A percentile compares a stretch with the other conserved stretches of the same genome.
phyloP scores from a whole-genome alignment of 2,113 vertebrate species.

The Uropsilus gracilis region DNA sequence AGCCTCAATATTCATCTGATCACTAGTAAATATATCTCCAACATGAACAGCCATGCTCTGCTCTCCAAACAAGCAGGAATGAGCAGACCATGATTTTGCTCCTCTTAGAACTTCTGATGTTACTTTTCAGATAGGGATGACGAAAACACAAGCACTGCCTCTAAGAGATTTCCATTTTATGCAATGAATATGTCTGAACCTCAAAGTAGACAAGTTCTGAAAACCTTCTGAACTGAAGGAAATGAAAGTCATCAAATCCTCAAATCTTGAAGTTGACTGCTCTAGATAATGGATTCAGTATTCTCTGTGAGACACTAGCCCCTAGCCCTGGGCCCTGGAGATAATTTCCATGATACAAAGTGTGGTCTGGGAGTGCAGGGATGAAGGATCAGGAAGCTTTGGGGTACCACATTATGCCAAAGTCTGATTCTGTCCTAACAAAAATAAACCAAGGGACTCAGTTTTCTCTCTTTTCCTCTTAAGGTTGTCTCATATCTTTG shows the following conservation, averaged over 20 bases:
- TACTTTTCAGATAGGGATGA: background rate
- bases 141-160: background rate
- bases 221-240: background rate
- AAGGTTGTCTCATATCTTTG: background rate
- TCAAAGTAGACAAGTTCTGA: background rate
- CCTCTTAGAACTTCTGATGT: background rate
- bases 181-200: background rate
- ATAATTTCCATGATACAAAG: background rate
- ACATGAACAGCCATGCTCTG: background rate
- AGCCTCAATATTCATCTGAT: background rate
- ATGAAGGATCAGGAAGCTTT: background rate
- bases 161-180: background rate
- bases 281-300: background rate
- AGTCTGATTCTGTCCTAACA: background rate
- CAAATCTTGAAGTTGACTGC: background rate
- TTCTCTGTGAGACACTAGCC: background rate
- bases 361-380: background rate
- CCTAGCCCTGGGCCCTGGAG: background rate
- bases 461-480: accelerated
- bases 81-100: background rate
- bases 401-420: background rate
- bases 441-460: background rate
- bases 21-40: background rate
- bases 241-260: background rate
- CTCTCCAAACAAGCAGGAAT: background rate